A percentile compares a stretch with the other conserved stretches of the same genome.
These are phyloP conservation scores for Chrysomela aeneicollis DNA, from an alignment of 2,888 invertebrate genomes.

Conservation along the genomic window DNA sequence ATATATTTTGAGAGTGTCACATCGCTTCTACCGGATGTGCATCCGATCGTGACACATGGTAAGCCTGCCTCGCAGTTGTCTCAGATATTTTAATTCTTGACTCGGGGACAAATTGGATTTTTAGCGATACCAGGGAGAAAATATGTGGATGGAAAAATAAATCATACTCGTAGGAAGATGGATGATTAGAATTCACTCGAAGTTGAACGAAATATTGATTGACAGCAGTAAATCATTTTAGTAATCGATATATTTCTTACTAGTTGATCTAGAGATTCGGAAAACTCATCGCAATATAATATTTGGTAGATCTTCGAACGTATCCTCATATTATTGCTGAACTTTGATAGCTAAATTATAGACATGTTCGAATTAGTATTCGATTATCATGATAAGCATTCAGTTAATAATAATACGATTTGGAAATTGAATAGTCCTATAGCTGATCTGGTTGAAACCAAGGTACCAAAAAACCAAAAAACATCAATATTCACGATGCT, in stretches of 20 bases:
- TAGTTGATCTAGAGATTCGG: too few species aligned
- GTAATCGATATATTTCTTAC: neutral
- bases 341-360: too few species aligned
- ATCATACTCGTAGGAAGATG: neutral
- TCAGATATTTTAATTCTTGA: conserved; percentile 55
- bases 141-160: neutral
- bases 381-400: too few species aligned
- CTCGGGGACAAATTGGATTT: conserved; percentile 47
- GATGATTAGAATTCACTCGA: neutral
- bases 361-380: too few species aligned
- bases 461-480: too few species aligned
- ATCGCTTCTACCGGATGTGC: conserved; percentile 51
- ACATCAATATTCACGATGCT: too few species aligned
- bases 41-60: conserved; percentile 53
- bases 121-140: conserved; percentile 10
- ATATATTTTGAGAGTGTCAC: conserved; percentile 53
- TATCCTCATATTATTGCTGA: too few species aligned
- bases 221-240: neutral
- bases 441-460: too few species aligned
- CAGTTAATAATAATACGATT: too few species aligned
- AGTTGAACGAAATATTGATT: neutral
- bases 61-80: conserved; percentile 49
- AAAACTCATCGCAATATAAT: too few species aligned
- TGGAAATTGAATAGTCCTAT: too few species aligned
- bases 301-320: too few species aligned